Base-by-base conservation (phyloP, 2,888 invertebrate genomes). In the Pyrrhia umbra region DNA sequence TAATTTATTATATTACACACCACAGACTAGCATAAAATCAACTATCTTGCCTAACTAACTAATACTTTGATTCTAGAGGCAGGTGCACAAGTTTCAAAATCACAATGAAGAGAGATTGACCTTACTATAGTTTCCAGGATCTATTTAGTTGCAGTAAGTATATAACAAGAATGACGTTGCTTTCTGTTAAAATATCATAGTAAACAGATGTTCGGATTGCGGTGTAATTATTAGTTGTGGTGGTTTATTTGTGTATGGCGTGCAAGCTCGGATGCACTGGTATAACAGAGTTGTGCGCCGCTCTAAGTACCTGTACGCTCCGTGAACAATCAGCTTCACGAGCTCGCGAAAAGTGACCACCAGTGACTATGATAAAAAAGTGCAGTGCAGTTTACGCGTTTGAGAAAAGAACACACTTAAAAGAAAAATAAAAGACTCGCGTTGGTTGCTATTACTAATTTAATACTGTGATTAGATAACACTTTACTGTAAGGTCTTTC, bases 221-320 rank as follows among this genome's bases (percentile, higher is more conserved):
- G 68, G 79, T 78, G 81, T 82, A 84, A 84, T 88, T 82, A 86
- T 85, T 86, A 82, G 81, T 85, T 82, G 77, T 69, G 69, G 73
- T 77, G 81, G 86, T 87, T 84, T 88, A 86, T 88, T 88, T 88
- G 86, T 83, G 84, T 85, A 80, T 66, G 75, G 72, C 68, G 80
- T 68, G 79, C 75, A 77, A 75, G 68, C 52, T 71, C 39, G 68
- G 66, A 63, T 80, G 82, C 73, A 77, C 60, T 60, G 74, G 68
- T 59, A 57, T 47, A 67, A 69, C 65, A 70, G 68, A 71, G 68
- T 47, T 63, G 60, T 58, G 59, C 64, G 67, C 54, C 67, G 52
- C 46, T 59, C 52, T 23, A 64, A 37, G 50, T 49, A 75, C 70
- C 66, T 62, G 65, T 39, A 45, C 40, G 61, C 55, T 77, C 57